These are phyloP conservation scores for Phthorimaea operculella DNA, from an alignment of 1,140 invertebrate genomes.

Conservation along the genomic window DNA sequence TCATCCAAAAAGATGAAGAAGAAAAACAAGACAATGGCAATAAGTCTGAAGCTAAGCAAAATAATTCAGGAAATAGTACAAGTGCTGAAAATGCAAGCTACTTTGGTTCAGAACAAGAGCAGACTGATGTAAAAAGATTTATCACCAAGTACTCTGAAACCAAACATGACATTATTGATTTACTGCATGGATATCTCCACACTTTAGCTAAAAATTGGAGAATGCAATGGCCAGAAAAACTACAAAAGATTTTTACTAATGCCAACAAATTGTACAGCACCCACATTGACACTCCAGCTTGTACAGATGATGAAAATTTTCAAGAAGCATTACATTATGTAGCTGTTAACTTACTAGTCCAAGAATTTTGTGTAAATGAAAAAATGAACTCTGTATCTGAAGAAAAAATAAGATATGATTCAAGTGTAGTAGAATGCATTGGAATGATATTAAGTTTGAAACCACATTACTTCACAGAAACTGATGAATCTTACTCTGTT, in stretches of 20 bases:
- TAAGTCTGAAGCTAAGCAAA: constrained; percentile 72
- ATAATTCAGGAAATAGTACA: constrained; percentile 68
- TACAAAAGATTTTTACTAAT: constrained; percentile 71
- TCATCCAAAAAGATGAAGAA: constrained; percentile 53
- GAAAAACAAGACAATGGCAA: constrained; percentile 62
- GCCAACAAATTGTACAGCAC: constrained; percentile 68
- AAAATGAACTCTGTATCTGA: constrained; percentile 58
- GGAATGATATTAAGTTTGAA: constrained; percentile 54
- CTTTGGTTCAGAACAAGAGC: constrained; percentile 75
- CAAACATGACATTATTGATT: constrained; percentile 70
- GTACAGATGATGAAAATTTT: constrained; percentile 54
- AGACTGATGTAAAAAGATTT: constrained; percentile 72
- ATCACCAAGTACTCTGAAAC: constrained; percentile 68
- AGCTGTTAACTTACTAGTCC: constrained; percentile 71
- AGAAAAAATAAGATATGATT: constrained; percentile 36
- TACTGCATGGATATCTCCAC: constrained; percentile 71
- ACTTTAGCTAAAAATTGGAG: constrained; percentile 72
- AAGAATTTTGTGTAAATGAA: constrained; percentile 72
- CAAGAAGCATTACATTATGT: constrained; percentile 68
- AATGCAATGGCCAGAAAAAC: constrained; percentile 71
- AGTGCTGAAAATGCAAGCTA: constrained; percentile 51
- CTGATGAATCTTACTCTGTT: constrained; percentile 20
- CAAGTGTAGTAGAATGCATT: constrained; percentile 47
- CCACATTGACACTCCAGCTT: constrained; percentile 69
- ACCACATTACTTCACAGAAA: constrained; percentile 52